A percentile compares a stretch with the other conserved stretches of the same genome.
Evolutionary conservation across 2,888 invertebrate species (phyloP).

Genomic region (Macrophya alboannulata): DNA sequence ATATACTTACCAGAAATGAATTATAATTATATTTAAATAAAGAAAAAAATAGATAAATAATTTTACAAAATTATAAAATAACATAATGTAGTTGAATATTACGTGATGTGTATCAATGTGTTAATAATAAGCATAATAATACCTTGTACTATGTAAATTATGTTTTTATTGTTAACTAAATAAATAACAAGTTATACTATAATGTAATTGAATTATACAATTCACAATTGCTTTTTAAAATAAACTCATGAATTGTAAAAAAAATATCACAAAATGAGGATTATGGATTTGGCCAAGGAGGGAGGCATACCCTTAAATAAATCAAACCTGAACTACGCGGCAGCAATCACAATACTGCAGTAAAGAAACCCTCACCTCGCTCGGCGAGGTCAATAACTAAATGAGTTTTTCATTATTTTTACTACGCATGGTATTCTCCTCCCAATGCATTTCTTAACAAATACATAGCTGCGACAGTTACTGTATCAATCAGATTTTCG

Average conservation of each 20-base stretch:
- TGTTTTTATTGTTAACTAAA: conserved; percentile 79
- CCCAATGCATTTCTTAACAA: conserved; percentile 14
- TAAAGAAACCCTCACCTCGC: background rate
- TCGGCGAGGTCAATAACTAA: conserved; percentile 11
- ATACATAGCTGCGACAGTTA: background rate
- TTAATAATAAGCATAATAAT: conserved; percentile 66
- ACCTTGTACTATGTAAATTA: conserved; percentile 76
- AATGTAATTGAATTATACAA: conserved; percentile 58
- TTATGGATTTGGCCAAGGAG: background rate
- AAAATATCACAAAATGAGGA: conserved; percentile 55
- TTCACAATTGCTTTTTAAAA: conserved; percentile 56
- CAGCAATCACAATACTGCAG: background rate
- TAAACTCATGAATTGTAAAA: conserved; percentile 54
- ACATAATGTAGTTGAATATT: conserved; percentile 28
- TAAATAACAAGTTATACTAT: conserved; percentile 77
- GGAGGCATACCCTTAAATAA: conserved; percentile 21
- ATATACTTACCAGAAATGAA: conserved; percentile 53
- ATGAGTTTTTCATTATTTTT: background rate
- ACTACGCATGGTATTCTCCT: conserved; percentile 16
- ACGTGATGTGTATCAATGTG: conserved; percentile 63
- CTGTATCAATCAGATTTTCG: background rate
- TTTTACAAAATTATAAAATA: conserved; percentile 51
- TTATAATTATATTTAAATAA: conserved; percentile 25
- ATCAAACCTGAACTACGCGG: background rate
- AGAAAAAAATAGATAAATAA: conserved; percentile 2